These are phyloP conservation scores for Entomobrya multifasciata DNA, from an alignment of 2,888 invertebrate genomes.

Conservation along the genomic window DNA sequence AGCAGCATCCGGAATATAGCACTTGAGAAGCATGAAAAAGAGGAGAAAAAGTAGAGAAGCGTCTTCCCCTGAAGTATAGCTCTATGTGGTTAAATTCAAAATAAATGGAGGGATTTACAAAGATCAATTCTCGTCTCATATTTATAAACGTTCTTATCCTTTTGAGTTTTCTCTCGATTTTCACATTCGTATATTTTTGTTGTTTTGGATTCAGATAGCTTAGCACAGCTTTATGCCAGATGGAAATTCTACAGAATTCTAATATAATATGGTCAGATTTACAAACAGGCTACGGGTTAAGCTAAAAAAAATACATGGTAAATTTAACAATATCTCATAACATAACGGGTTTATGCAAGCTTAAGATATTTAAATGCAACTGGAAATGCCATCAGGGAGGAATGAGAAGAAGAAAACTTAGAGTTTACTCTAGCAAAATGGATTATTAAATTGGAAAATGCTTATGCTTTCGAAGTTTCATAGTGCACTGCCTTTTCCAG, in stretches of 20 bases:
- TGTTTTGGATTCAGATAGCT: too few relatives aligned
- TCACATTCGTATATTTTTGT: not conserved
- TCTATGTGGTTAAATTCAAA: not conserved
- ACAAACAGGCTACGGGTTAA: slow-evolving; percentile 34
- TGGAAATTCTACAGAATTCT: not conserved
- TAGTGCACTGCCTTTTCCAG: too few relatives aligned
- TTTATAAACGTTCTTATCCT: slow-evolving; percentile 45
- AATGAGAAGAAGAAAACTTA: too few relatives aligned
- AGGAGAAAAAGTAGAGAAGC: not conserved
- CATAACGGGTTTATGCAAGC: too few relatives aligned
- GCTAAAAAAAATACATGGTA: not conserved
- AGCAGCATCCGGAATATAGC: slow-evolving; percentile 9
- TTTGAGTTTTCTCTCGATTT: not conserved
- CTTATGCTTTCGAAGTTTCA: too few relatives aligned
- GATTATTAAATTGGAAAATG: too few relatives aligned
- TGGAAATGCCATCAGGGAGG: too few relatives aligned
- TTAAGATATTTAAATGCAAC: too few relatives aligned
- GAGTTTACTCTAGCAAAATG: too few relatives aligned
- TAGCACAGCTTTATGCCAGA: not conserved
- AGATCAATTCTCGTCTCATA: slow-evolving; percentile 57
- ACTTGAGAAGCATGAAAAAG: not conserved
- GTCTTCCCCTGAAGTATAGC: too few relatives aligned
- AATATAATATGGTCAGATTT: slow-evolving; percentile 16
- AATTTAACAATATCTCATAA: too few relatives aligned
- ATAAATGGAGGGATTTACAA: slow-evolving; percentile 55